phyloP scores from a whole-genome alignment of 2,888 invertebrate genomes.

The Dasypolia templi region DNA sequence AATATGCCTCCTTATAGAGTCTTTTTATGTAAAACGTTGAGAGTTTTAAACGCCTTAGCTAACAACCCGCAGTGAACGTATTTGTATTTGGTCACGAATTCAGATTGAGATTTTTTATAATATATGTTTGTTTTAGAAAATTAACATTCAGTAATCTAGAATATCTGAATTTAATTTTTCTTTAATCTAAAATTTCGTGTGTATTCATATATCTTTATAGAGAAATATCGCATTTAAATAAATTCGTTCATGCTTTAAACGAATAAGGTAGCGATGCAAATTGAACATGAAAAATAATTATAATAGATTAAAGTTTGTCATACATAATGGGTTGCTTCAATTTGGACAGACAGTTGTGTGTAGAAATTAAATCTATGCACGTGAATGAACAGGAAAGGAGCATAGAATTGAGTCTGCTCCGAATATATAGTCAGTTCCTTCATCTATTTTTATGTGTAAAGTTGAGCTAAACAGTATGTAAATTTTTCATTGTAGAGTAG shows the following conservation, averaged over 20 bases:
- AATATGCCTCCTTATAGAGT: constrained; percentile 85
- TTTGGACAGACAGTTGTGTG: constrained; percentile 59
- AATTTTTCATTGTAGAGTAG: not conserved
- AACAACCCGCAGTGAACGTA: constrained; percentile 77
- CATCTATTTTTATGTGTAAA: constrained; percentile 28
- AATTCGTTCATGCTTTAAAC: constrained; percentile 43
- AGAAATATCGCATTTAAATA: constrained; percentile 63
- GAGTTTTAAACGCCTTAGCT: constrained; percentile 83
- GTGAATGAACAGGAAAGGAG: constrained; percentile 63
- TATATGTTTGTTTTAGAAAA: constrained; percentile 66
- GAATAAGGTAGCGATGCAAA: constrained; percentile 50
- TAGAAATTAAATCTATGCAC: constrained; percentile 65
- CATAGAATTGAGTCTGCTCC: constrained; percentile 48
- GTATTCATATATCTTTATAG: constrained; percentile 58
- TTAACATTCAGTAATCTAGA: constrained; percentile 69
- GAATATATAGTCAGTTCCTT: constrained; percentile 38
- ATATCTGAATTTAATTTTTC: constrained; percentile 63
- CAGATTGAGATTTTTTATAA: constrained; percentile 65
- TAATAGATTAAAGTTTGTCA: constrained; percentile 48
- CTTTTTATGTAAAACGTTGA: constrained; percentile 85
- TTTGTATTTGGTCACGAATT: constrained; percentile 69
- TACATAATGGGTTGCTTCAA: constrained; percentile 45
- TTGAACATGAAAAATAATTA: constrained; percentile 56
- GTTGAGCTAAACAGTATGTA: constrained; percentile 10
- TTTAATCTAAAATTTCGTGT: constrained; percentile 45